Conservation (phyloP, 35 echinoderm and acorn worm species). For the Ophiothrix spiculata region DNA sequence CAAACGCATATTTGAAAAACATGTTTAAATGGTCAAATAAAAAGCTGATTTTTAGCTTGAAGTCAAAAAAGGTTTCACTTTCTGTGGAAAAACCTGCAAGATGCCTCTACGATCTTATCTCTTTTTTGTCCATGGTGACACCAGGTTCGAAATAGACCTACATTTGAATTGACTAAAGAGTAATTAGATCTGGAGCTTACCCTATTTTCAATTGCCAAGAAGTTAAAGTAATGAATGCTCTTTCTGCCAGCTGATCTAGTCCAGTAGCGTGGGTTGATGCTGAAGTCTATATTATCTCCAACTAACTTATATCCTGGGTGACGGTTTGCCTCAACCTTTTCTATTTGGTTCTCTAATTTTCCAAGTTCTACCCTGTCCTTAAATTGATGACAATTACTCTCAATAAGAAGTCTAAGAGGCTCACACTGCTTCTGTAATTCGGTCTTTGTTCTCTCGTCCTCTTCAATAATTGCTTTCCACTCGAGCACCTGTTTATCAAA, state of each 20-base stretch:
- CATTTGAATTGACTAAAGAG: no score
- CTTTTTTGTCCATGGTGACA: not conserved
- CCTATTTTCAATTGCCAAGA: constrained; percentile 24
- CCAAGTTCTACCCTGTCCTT: not conserved
- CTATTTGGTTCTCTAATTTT: not conserved
- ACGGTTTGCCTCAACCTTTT: not conserved
- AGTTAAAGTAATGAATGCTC: constrained; percentile 27
- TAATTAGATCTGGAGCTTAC: no score
- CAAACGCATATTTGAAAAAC: no score
- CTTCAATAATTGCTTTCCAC: not conserved
- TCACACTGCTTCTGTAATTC: not conserved
- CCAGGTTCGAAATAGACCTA: no score
- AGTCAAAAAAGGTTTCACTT: not conserved
- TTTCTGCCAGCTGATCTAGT: constrained; percentile 22
- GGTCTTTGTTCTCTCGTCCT: not conserved
- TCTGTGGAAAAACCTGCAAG: not conserved
- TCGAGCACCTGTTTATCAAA: not conserved
- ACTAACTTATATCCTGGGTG: constrained; percentile 43
- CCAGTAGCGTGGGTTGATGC: constrained; percentile 11
- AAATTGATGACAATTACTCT: not conserved
- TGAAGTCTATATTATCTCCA: constrained; percentile 22
- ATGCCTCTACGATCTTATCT: not conserved
- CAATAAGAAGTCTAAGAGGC: not conserved
- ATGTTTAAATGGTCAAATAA: not conserved
- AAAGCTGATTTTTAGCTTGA: not conserved